phyloP scores from a whole-genome alignment of 1,140 invertebrate species.

The Drosophila santomea region DNA sequence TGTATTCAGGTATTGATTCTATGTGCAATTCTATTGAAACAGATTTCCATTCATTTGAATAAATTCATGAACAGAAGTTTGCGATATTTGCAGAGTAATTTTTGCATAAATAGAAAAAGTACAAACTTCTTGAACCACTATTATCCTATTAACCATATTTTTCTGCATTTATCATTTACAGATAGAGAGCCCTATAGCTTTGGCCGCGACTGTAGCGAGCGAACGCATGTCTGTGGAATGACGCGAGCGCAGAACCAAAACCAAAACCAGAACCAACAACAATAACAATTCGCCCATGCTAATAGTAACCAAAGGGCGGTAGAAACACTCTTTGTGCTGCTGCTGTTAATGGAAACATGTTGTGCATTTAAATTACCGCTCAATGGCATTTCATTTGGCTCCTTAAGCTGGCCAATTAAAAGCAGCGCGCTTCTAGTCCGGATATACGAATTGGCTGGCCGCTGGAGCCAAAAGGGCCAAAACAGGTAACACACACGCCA shows the following conservation, averaged over 20 bases:
- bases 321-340: slow-evolving; percentile 19
- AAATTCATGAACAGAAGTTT: no score
- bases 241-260: slow-evolving; percentile 14
- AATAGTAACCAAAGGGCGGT: slow-evolving; percentile 35
- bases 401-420: slow-evolving; percentile 64
- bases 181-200: not conserved
- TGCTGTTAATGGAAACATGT: slow-evolving; percentile 67
- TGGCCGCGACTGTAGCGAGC: not conserved
- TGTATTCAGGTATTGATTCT: no score
- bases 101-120: no score
- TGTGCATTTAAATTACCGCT: slow-evolving; percentile 75
- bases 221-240: slow-evolving; percentile 44
- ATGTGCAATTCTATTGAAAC: no score
- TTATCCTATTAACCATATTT: no score
- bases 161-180: no score
- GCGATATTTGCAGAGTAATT: not conserved
- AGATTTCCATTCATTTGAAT: no score
- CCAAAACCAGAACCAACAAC: slow-evolving; percentile 36
- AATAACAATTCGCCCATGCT: slow-evolving; percentile 61
- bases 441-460: slow-evolving; percentile 29
- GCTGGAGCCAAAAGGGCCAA: slow-evolving; percentile 10
- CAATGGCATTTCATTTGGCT: slow-evolving; percentile 71
- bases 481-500: slow-evolving; percentile 37
- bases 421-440: slow-evolving; percentile 36
- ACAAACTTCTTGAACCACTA: no score